phyloP scores from a whole-genome alignment of 2,113 vertebrate genomes.

The Leptobrachium ailaonicum region DNA sequence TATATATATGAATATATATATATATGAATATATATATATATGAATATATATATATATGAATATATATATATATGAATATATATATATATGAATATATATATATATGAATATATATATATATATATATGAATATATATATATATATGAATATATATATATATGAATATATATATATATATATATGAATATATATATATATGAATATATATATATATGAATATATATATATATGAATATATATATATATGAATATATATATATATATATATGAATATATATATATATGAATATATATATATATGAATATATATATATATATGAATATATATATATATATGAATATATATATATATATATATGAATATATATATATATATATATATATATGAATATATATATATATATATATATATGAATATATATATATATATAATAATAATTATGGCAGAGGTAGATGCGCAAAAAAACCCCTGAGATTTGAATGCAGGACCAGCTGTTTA shows the following conservation, averaged over 20 bases:
- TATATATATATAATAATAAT: too few species aligned
- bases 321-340: slow-evolving; percentile 12
- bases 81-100: slow-evolving; percentile 2
- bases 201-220: slow-evolving; percentile 9
- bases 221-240: too few species aligned
- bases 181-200: slow-evolving; percentile 4
- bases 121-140: slow-evolving; percentile 4
- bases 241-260: slow-evolving; percentile 6
- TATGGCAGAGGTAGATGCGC: too few species aligned
- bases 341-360: background rate
- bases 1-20: slow-evolving; percentile 7
- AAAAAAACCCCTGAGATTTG: too few species aligned
- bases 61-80: slow-evolving; percentile 3
- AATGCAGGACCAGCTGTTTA: too few species aligned
- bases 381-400: background rate
- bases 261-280: slow-evolving; percentile 2
- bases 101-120: slow-evolving; percentile 3
- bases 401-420: background rate
- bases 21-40: too few species aligned
- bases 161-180: slow-evolving; percentile 9
- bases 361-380: background rate
- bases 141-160: background rate
- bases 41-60: slow-evolving; percentile 10
- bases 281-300: slow-evolving; percentile 3
- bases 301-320: too few species aligned